Evolutionary conservation across 2,797 vertebrate species (phyloP).

Genomic region (Pseudocheirus occidentalis): DNA sequence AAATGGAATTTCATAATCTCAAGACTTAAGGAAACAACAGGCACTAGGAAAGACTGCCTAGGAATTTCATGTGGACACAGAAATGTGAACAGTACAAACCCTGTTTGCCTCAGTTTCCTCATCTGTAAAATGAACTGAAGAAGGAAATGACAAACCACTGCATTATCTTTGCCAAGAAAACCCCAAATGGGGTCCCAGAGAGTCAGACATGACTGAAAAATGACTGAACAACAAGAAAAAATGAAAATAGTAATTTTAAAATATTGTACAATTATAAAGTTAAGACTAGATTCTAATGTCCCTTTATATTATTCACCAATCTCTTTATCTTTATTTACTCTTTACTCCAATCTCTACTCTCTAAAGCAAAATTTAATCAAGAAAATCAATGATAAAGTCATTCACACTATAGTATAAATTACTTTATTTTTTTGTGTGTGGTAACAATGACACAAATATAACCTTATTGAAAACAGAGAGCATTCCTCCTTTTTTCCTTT

Average conservation of each 20-base stretch:
- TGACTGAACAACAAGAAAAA: not conserved
- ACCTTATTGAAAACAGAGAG: not conserved
- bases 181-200: not conserved
- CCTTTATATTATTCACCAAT: not conserved
- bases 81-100: not conserved
- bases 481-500: not conserved
- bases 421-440: not conserved
- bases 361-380: conserved; percentile 16
- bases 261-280: not conserved
- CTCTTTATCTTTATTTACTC: not conserved
- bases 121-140: not conserved
- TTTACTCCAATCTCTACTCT: not conserved
- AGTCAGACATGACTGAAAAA: not conserved
- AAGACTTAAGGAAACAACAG: not conserved
- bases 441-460: not conserved
- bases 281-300: not conserved
- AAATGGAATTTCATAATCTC: not conserved
- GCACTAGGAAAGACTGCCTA: not conserved
- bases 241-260: not conserved
- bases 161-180: not conserved
- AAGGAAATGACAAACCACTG: not conserved
- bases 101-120: not conserved
- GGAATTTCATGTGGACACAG: not conserved
- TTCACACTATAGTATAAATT: conserved; percentile 2
- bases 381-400: conserved; percentile 24